phyloP scores from a whole-genome alignment of 2,797 vertebrate genomes.

The Steatocranus sp. region DNA sequence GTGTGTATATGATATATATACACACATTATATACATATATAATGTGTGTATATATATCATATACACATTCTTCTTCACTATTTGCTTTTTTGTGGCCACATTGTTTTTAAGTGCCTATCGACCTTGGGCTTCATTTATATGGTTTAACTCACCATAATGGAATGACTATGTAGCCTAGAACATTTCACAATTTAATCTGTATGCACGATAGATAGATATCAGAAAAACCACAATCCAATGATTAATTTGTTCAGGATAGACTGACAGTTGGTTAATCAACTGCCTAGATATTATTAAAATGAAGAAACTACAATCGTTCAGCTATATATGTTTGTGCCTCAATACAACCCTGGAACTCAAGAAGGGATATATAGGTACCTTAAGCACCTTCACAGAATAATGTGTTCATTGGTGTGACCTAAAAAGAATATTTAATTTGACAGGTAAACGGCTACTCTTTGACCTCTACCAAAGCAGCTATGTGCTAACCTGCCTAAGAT shows the following conservation, averaged over 20 bases:
- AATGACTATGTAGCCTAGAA: conserved; percentile 39
- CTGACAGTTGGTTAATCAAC: not conserved
- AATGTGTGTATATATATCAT: not conserved
- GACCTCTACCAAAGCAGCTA: not conserved
- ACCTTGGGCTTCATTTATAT: conserved; percentile 6
- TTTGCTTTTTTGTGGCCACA: not conserved
- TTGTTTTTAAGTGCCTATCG: not conserved
- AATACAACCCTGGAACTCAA: not conserved
- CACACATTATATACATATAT: not conserved
- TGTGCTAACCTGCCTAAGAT: not conserved
- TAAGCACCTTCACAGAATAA: not conserved
- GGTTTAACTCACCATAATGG: conserved; percentile 45
- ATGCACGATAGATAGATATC: conserved; percentile 27
- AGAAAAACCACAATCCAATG: conserved; percentile 30
- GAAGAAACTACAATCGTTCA: not conserved
- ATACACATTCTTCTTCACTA: not conserved
- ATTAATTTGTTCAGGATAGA: not conserved
- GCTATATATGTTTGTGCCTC: not conserved
- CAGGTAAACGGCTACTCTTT: not conserved
- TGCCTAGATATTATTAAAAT: not conserved
- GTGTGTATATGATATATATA: not conserved
- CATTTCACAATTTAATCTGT: conserved; percentile 39
- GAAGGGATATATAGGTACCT: not conserved
- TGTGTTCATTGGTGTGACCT: not conserved
- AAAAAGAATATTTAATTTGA: not conserved